Evolutionary conservation across 2,888 invertebrate genomes (phyloP).

Genomic region (Conus canariensis): DNA sequence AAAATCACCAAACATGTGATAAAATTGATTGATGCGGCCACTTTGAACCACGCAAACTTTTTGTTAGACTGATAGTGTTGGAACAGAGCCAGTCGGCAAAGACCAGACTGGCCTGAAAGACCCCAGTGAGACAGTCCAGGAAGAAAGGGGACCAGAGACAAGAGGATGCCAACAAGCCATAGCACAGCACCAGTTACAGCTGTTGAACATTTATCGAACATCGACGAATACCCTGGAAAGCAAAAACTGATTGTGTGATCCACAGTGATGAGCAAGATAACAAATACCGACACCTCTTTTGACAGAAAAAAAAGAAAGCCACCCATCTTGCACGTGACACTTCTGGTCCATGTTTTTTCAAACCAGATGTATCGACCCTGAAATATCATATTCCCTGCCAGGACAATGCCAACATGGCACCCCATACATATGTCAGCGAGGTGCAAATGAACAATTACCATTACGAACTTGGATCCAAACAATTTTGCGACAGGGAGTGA

Average conservation of each 20-base stretch:
- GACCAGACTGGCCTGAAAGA: not conserved
- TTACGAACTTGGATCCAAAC: not conserved
- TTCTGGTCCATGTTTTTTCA: not conserved
- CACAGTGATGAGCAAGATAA: not conserved
- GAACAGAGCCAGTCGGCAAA: not conserved
- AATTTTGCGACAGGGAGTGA: not conserved
- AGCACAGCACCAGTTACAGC: not conserved
- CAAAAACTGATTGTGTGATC: not conserved
- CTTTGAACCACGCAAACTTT: not conserved
- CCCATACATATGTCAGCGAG: not conserved
- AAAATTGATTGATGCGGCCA: not conserved
- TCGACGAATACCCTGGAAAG: not conserved
- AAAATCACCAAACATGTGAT: not conserved
- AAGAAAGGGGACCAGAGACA: not conserved
- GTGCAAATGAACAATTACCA: not conserved
- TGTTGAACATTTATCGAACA: not conserved
- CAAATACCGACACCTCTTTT: not conserved
- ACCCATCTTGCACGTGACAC: not conserved
- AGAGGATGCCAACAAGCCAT: not conserved
- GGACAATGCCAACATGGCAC: not conserved
- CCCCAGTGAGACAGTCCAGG: not conserved
- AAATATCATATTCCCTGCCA: not conserved
- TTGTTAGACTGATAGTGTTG: not conserved
- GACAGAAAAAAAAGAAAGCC: not conserved
- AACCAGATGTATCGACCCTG: not conserved